phyloP scores from a whole-genome alignment of 2,888 invertebrate species.

The Marasmarcha lunaedactyla region DNA sequence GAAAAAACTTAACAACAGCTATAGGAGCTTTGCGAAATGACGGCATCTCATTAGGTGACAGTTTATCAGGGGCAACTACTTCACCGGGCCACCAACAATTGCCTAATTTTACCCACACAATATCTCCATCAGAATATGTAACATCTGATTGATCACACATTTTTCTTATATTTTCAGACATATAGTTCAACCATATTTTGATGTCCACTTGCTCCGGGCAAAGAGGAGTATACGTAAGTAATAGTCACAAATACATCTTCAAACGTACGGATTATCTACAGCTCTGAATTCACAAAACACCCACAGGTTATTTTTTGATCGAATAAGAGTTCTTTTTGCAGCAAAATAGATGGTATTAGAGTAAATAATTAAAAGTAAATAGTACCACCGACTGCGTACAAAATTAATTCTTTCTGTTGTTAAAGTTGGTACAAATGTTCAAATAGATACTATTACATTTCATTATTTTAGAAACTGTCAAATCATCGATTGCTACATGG shows the following conservation, averaged over 20 bases:
- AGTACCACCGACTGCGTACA: slow-evolving; percentile 66
- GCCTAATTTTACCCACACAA: slow-evolving; percentile 88
- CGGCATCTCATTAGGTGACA: slow-evolving; percentile 76
- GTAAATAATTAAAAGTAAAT: slow-evolving; percentile 39
- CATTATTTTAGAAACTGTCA: too few relatives aligned
- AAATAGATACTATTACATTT: neutral
- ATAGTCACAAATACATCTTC: neutral
- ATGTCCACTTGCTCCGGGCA: slow-evolving; percentile 5
- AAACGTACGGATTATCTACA: neutral
- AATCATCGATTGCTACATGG: too few relatives aligned
- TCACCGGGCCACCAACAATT: slow-evolving; percentile 90
- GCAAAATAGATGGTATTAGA: neutral
- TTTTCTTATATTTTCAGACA: slow-evolving; percentile 49
- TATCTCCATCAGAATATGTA: slow-evolving; percentile 78
- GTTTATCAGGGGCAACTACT: slow-evolving; percentile 73
- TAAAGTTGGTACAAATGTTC: slow-evolving; percentile 43
- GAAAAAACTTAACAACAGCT: slow-evolving; percentile 86
- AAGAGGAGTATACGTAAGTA: slow-evolving; percentile 21
- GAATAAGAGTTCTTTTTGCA: too few relatives aligned
- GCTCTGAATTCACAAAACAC: neutral
- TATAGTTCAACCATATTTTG: slow-evolving; percentile 65
- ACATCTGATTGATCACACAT: slow-evolving; percentile 80
- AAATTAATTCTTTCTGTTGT: slow-evolving; percentile 41
- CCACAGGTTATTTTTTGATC: neutral
- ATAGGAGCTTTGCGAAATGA: slow-evolving; percentile 80